phyloP scores from a whole-genome alignment of 2,888 invertebrate genomes.

The Pemphredon lugubris region DNA sequence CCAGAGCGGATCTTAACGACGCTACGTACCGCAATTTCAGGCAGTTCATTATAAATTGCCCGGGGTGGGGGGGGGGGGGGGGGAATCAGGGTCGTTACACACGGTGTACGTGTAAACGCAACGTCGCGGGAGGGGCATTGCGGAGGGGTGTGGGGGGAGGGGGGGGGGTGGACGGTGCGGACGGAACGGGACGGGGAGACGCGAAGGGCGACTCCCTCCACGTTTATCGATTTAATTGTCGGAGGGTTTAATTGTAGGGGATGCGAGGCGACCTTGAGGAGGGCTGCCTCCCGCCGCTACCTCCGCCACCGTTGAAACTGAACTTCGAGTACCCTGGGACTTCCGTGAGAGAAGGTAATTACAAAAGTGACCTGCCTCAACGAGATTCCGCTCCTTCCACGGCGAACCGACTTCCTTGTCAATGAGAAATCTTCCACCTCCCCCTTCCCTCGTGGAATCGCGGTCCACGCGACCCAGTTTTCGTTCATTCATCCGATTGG shows the following conservation, averaged over 20 bases:
- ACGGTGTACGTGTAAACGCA: constrained; percentile 39
- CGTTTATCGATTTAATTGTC: constrained; percentile 72
- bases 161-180: too few relatives aligned
- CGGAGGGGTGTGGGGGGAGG: too few relatives aligned
- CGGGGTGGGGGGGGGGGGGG: constrained; percentile 15
- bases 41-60: constrained; percentile 41
- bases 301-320: constrained; percentile 33
- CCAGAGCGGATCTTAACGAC: constrained; percentile 37
- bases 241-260: constrained; percentile 68
- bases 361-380: constrained; percentile 75
- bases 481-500: neutral
- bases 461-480: constrained; percentile 46
- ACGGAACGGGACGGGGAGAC: neutral
- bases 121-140: constrained; percentile 17
- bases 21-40: constrained; percentile 41
- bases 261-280: constrained; percentile 68
- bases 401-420: constrained; percentile 49
- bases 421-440: constrained; percentile 57
- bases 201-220: constrained; percentile 41
- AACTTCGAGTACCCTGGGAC: constrained; percentile 66
- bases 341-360: constrained; percentile 76
- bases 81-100: constrained; percentile 29
- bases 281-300: constrained; percentile 35
- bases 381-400: constrained; percentile 54
- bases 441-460: too few relatives aligned